A percentile compares a stretch with the other conserved stretches of the same genome.
phyloP scores from a whole-genome alignment of 1,140 invertebrate species.

The Apis laboriosa region DNA sequence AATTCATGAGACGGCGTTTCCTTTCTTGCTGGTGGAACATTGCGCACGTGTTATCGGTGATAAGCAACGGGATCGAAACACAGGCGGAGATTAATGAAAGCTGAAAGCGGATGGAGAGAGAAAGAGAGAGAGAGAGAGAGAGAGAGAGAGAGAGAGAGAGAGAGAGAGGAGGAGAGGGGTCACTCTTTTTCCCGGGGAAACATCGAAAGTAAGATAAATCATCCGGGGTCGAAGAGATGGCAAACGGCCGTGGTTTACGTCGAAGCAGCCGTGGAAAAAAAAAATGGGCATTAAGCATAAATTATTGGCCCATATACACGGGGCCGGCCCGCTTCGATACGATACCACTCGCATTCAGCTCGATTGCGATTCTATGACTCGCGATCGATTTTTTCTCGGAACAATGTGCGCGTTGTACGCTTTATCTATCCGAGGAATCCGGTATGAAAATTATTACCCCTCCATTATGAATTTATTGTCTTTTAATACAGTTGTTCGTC shows the following conservation, averaged over 20 bases:
- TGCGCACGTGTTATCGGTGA: slow-evolving; percentile 26
- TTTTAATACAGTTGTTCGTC: too few species aligned
- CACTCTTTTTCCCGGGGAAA: slow-evolving; percentile 28
- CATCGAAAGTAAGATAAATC: slow-evolving; percentile 48
- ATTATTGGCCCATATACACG: slow-evolving; percentile 2
- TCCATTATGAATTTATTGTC: too few species aligned
- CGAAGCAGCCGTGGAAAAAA: background rate
- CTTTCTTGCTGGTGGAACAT: background rate
- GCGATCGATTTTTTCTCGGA: background rate
- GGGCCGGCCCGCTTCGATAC: too few species aligned
- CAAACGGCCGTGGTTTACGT: background rate
- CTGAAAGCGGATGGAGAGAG: slow-evolving; percentile 6
- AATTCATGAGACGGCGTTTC: slow-evolving; percentile 26
- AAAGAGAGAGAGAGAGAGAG: background rate
- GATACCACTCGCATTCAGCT: background rate
- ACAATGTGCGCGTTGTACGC: too few species aligned
- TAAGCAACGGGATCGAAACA: slow-evolving; percentile 31
- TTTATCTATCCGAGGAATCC: too few species aligned
- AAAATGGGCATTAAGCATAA: slow-evolving; percentile 4
- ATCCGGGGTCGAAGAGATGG: slow-evolving; percentile 16
- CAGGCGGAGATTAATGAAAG: slow-evolving; percentile 44
- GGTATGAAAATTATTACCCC: too few species aligned
- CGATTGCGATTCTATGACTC: background rate
- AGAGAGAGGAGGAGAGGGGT: slow-evolving; percentile 1
- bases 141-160: background rate